Conservation (phyloP, 1,140 invertebrate species). For the Macrobrachium nipponense region DNA sequence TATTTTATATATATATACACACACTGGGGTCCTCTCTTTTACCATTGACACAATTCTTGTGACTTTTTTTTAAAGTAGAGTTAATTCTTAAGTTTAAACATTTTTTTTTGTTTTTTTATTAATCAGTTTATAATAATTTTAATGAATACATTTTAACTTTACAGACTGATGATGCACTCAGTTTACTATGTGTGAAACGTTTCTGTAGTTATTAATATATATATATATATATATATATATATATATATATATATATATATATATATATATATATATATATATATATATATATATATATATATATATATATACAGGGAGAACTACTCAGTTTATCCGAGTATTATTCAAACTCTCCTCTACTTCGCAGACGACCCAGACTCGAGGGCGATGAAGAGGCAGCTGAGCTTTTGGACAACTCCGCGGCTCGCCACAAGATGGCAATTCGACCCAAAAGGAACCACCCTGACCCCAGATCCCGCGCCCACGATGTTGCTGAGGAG, state of each 20-base stretch:
- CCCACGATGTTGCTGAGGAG: constrained; percentile 46
- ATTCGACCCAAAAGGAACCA: constrained; percentile 77
- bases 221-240: constrained; percentile 6
- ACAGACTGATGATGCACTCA: no score
- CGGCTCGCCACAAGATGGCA: constrained; percentile 80
- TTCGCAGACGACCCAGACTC: constrained; percentile 44
- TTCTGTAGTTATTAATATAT: neutral
- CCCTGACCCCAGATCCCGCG: constrained; percentile 68
- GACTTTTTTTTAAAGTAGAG: no score
- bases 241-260: constrained; percentile 4
- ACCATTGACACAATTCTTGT: no score
- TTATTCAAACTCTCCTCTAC: no score
- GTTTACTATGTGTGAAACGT: no score
- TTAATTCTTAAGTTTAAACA: no score
- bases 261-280: neutral
- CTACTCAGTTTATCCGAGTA: no score
- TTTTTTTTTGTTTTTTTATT: no score
- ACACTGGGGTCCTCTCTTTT: no score
- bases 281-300: neutral
- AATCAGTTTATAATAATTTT: no score
- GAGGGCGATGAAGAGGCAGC: constrained; percentile 62
- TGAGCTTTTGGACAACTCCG: constrained; percentile 78
- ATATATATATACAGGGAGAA: constrained; percentile 24
- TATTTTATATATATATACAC: no score
- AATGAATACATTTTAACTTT: no score